phyloP scores from a whole-genome alignment of 2,113 vertebrate species.

The Arenaria interpres region DNA sequence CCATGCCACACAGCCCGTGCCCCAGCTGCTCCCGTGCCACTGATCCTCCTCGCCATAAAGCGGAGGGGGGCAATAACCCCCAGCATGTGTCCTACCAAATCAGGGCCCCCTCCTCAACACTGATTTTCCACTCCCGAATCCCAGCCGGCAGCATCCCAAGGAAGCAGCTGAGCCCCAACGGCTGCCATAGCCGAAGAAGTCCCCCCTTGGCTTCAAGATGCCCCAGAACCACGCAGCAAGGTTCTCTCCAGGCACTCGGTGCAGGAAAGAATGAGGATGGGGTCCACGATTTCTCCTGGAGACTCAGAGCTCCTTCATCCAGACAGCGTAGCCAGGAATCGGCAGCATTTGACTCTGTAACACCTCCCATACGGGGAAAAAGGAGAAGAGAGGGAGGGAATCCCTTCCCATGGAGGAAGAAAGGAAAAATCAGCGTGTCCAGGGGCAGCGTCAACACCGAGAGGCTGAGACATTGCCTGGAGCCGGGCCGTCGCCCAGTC shows the following conservation, averaged over 20 bases:
- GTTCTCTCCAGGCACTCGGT: background rate
- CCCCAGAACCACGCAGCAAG: background rate
- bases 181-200: no score
- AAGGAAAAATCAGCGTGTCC: background rate
- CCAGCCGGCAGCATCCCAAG: background rate
- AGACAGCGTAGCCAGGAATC: background rate
- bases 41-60: background rate
- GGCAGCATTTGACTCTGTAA: background rate
- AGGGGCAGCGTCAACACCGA: background rate
- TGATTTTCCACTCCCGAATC: background rate
- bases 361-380: background rate
- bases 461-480: background rate
- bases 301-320: background rate
- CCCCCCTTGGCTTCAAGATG: background rate
- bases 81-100: background rate
- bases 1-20: rapidly evolving
- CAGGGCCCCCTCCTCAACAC: background rate
- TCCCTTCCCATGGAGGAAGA: background rate
- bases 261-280: background rate
- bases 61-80: background rate
- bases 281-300: background rate
- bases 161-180: background rate
- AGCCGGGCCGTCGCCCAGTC: background rate
- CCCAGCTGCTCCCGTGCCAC: rapidly evolving
- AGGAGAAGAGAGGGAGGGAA: background rate